A percentile compares a stretch with the other conserved stretches of the same genome.
phyloP scores from a whole-genome alignment of 2,113 vertebrate genomes.

The Cavia aperea region DNA sequence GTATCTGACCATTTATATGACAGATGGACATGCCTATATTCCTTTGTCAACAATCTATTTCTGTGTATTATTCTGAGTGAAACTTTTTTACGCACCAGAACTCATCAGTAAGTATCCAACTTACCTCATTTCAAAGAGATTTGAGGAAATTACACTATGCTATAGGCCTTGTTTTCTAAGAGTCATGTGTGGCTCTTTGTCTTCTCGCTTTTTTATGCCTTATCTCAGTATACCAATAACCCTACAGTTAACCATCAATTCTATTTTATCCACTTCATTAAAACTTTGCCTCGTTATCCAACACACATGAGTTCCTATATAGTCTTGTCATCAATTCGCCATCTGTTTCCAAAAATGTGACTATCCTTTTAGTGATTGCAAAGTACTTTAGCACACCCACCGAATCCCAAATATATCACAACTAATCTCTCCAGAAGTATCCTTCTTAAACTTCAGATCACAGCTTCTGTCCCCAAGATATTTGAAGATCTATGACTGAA shows the following conservation, averaged over 20 bases:
- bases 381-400: background rate
- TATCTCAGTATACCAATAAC: background rate
- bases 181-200: background rate
- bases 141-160: background rate
- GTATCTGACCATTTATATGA: background rate
- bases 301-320: background rate
- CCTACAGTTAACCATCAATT: background rate
- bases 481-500: conserved; percentile 3
- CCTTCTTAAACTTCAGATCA: conserved; percentile 37
- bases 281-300: conserved; percentile 23
- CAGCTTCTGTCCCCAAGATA: conserved; percentile 19
- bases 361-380: conserved; percentile 26
- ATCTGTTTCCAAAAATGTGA: conserved; percentile 20
- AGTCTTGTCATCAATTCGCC: background rate
- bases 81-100: background rate
- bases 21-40: background rate
- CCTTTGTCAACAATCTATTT: background rate
- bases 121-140: background rate
- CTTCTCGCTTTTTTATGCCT: background rate
- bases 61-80: background rate
- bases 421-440: conserved; percentile 16
- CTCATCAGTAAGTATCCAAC: background rate
- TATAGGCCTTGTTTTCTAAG: background rate
- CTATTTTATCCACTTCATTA: conserved; percentile 13
- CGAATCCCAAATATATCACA: conserved; percentile 7